Percentiles rank a stretch among this genome's conserved stretches.
These are phyloP conservation scores for Coelinius sp. DNA, from an alignment of 2,888 invertebrate species.

Conservation along the genomic window DNA sequence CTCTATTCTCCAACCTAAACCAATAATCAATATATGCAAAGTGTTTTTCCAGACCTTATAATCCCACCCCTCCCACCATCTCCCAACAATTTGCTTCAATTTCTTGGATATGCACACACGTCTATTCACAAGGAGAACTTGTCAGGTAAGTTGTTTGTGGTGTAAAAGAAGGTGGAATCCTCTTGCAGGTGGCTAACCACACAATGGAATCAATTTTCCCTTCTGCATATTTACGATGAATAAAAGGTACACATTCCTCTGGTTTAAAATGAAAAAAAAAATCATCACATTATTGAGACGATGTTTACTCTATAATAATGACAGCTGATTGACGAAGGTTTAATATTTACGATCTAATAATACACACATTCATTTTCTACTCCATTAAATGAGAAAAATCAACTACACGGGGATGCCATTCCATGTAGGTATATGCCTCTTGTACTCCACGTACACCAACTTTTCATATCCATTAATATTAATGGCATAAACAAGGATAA, in stretches of 20 bases:
- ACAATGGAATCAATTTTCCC: slow-evolving; percentile 31
- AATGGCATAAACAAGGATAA: slow-evolving; percentile 62
- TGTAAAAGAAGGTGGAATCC: slow-evolving; percentile 21
- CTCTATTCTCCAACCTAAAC: neutral
- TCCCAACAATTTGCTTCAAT: slow-evolving; percentile 14
- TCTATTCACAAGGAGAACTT: slow-evolving; percentile 15
- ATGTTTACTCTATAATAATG: slow-evolving; percentile 50
- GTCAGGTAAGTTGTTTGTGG: slow-evolving; percentile 20
- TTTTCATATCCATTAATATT: slow-evolving; percentile 62
- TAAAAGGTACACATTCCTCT: neutral
- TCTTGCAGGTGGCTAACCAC: slow-evolving; percentile 7
- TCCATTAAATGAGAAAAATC: slow-evolving; percentile 57
- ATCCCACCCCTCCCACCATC: too few species aligned
- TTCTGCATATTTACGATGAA: slow-evolving; percentile 9
- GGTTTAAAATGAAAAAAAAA: neutral
- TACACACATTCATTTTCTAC: slow-evolving; percentile 58
- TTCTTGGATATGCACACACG: slow-evolving; percentile 9
- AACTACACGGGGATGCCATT: slow-evolving; percentile 42
- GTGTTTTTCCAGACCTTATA: neutral
- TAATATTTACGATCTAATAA: slow-evolving; percentile 61
- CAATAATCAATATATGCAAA: neutral
- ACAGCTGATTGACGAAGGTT: slow-evolving; percentile 55
- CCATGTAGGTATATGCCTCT: slow-evolving; percentile 33
- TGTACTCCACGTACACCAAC: too few species aligned
- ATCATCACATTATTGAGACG: neutral